Base-by-base conservation (phyloP, 2,797 vertebrate species). In the Psittacula echo region DNA sequence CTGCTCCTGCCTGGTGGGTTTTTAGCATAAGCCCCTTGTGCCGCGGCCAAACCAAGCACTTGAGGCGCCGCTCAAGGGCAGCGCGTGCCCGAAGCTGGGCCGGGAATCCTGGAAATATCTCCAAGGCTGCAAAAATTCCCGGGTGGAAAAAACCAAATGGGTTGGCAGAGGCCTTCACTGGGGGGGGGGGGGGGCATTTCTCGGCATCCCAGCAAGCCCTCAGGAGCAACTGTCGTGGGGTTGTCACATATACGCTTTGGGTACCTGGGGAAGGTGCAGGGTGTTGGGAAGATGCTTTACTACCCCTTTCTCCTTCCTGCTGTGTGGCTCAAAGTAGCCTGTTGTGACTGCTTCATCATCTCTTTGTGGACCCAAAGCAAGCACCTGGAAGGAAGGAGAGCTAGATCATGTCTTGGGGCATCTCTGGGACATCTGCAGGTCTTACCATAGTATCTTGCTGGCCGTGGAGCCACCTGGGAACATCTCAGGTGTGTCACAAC, bases 41-140 rank as follows among this genome's bases (percentile, higher is more conserved):
- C 61, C 0, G 3, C 0, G 1, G 96, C 94, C 96, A 96, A 95
- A 82, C 65, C 68, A 94, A 96, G 82, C 72, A 82, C 72, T 85
- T 61, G 47, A 91, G 87, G 87, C 82, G 39, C 95, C 83, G 0
- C 76, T 96, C 96, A 96, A 95, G 96, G 96, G 65, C 94, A 83
- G 65, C 0, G 0, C 11, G 41, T 80, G 75, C 60, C 73, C 3
- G 3, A 66, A 26, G 71, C 58, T 1, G 2, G 71, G 47, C 37
- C 3, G 9, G 47, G 56, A 48, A 77, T 45, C 85, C 79, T 85
- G 70, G 65, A 94, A 89, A 88, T 62, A 64, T 61, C 85, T 67
- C 34, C 93, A 94, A 95, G 95, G 93, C 82, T 88, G 61, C 10
- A 50, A 53, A 89, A 27, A 50, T 44, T 30, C 3, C 37, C 29